phyloP scores from a whole-genome alignment of 2,113 vertebrate species.

The Pachycephala philippinensis region DNA sequence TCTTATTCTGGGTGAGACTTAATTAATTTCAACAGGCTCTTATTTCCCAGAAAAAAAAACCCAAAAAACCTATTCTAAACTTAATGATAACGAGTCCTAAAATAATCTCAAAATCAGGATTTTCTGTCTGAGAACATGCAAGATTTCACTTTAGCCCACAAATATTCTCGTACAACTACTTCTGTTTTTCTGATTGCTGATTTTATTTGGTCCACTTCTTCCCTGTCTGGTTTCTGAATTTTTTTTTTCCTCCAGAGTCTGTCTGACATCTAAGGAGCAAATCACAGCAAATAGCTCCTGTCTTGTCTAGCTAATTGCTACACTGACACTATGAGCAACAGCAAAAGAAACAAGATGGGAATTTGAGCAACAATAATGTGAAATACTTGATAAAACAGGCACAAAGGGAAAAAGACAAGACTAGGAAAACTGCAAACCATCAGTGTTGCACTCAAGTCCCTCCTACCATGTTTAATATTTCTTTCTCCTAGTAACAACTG shows the following conservation, averaged over 20 bases:
- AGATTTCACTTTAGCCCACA: not conserved
- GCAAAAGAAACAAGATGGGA: not conserved
- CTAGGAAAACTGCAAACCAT: not conserved
- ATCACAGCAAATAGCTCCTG: not conserved
- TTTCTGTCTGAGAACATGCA: not conserved
- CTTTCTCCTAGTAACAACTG: not conserved
- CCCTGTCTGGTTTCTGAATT: not conserved
- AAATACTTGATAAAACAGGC: not conserved
- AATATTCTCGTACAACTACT: not conserved
- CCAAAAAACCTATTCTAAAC: not conserved
- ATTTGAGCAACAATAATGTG: not conserved
- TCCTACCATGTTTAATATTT: not conserved
- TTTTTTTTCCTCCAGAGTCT: not conserved
- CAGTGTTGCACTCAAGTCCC: not conserved
- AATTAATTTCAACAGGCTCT: not conserved
- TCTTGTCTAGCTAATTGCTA: not conserved
- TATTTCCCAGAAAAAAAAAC: not conserved
- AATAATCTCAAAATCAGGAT: not conserved
- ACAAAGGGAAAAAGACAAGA: not conserved
- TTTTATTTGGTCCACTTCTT: not conserved
- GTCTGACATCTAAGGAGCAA: not conserved
- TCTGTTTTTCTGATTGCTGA: not conserved
- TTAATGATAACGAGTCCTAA: not conserved
- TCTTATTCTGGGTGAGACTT: not conserved
- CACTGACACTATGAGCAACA: not conserved